A percentile compares a stretch with the other conserved stretches of the same genome.
phyloP scores from a whole-genome alignment of 2,888 invertebrate genomes.

The Idaea straminata region DNA sequence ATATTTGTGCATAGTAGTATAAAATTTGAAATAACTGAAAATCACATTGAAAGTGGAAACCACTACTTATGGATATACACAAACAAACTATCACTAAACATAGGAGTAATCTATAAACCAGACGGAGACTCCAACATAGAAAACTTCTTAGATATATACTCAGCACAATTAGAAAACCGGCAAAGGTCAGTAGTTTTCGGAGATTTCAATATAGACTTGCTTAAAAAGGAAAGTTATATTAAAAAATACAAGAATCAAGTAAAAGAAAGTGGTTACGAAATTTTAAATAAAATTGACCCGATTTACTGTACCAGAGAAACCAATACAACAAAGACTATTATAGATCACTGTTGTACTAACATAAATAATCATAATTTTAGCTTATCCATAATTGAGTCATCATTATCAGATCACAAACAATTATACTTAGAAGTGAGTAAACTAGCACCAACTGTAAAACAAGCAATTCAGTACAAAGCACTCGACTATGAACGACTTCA shows the following conservation, averaged over 20 bases:
- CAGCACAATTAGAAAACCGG: background rate
- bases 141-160: background rate
- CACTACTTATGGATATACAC: slow-evolving; percentile 29
- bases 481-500: background rate
- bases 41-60: slow-evolving; percentile 20
- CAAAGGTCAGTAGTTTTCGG: background rate
- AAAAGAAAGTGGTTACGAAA: slow-evolving; percentile 1
- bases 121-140: background rate
- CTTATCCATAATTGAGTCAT: slow-evolving; percentile 24
- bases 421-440: background rate
- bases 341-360: slow-evolving; percentile 25
- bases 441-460: background rate
- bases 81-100: slow-evolving; percentile 6
- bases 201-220: background rate
- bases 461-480: background rate
- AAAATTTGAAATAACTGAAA: slow-evolving; percentile 21
- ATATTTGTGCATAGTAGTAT: slow-evolving; percentile 27
- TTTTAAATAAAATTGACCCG: slow-evolving; percentile 18
- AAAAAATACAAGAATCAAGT: background rate
- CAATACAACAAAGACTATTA: slow-evolving; percentile 16
- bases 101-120: slow-evolving; percentile 13
- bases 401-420: slow-evolving; percentile 16
- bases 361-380: slow-evolving; percentile 12
- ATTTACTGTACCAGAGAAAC: slow-evolving; percentile 20
- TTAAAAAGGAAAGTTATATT: background rate